Conservation (phyloP, 64 coral and sea anemone species). For the Dendronephthya gigantea region DNA sequence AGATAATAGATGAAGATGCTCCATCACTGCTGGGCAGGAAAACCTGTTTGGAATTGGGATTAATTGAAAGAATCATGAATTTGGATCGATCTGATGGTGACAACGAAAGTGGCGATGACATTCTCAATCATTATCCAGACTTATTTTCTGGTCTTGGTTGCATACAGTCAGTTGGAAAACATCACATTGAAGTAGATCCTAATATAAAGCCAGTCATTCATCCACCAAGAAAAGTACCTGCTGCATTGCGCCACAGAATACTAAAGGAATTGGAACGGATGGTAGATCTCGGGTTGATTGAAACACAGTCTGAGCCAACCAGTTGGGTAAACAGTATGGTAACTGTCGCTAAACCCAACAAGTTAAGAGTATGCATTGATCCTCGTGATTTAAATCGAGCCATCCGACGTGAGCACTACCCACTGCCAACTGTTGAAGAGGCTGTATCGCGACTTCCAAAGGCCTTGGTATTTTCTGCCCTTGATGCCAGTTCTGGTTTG, state of each 20-base stretch:
- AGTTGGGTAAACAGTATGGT: slow-evolving; percentile 8
- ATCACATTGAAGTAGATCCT: slow-evolving; percentile 9
- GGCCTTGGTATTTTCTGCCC: slow-evolving; percentile 25
- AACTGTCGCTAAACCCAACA: slow-evolving; percentile 15
- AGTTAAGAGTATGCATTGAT: slow-evolving; percentile 40
- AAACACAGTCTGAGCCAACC: slow-evolving; percentile 11
- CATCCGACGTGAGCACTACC: slow-evolving; percentile 35
- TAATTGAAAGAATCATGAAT: not conserved
- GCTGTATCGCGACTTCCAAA: not conserved
- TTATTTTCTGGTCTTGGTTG: slow-evolving; percentile 11
- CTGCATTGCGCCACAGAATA: slow-evolving; percentile 18
- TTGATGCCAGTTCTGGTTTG: slow-evolving; percentile 34
- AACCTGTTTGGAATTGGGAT: not conserved
- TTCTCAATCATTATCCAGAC: not conserved
- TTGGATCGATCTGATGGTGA: not conserved
- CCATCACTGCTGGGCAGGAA: not conserved
- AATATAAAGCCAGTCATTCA: not conserved
- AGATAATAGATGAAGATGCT: not conserved
- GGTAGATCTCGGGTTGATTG: not conserved
- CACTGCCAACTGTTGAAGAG: slow-evolving; percentile 29
- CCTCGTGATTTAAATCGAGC: slow-evolving; percentile 31
- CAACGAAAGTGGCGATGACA: not conserved
- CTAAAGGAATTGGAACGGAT: not conserved
- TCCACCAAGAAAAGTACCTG: not conserved
- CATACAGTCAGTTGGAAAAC: not conserved